Conservation (phyloP, 2,888 invertebrate species). For the Craniophora ligustri region DNA sequence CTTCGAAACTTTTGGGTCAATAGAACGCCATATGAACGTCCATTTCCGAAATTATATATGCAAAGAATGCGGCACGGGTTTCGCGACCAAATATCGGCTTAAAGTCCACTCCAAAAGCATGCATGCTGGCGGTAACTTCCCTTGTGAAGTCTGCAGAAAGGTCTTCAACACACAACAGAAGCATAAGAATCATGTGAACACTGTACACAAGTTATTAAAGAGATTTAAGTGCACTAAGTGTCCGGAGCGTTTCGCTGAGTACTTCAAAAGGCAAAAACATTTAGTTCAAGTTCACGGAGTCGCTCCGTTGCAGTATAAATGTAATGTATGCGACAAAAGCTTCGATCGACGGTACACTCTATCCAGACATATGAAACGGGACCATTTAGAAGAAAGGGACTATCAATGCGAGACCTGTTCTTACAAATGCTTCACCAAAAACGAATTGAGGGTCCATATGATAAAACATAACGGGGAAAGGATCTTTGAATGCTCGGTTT, state of each 20-base stretch:
- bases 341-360: slow-evolving; percentile 70
- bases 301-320: slow-evolving; percentile 70
- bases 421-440: slow-evolving; percentile 75
- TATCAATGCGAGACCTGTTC: slow-evolving; percentile 58
- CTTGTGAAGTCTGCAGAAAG: slow-evolving; percentile 75
- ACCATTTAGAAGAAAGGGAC: slow-evolving; percentile 73
- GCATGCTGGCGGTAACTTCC: slow-evolving; percentile 66
- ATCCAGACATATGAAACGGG: slow-evolving; percentile 74
- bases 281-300: slow-evolving; percentile 74
- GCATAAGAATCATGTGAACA: slow-evolving; percentile 71
- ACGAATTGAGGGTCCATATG: slow-evolving; percentile 75
- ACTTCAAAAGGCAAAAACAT: slow-evolving; percentile 75
- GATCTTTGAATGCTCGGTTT: slow-evolving; percentile 74
- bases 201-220: slow-evolving; percentile 71
- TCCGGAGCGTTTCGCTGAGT: slow-evolving; percentile 73
- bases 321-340: slow-evolving; percentile 74
- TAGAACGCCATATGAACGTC: slow-evolving; percentile 81
- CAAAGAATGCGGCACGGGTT: slow-evolving; percentile 77
- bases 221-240: slow-evolving; percentile 76
- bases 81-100: slow-evolving; percentile 73
- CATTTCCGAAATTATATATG: slow-evolving; percentile 81
- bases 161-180: slow-evolving; percentile 70
- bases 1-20: slow-evolving; percentile 80
- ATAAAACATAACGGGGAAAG: slow-evolving; percentile 73
- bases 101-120: slow-evolving; percentile 75